Conservation (phyloP, 2,888 invertebrate genomes). For the Eugnorisma glareosa region DNA sequence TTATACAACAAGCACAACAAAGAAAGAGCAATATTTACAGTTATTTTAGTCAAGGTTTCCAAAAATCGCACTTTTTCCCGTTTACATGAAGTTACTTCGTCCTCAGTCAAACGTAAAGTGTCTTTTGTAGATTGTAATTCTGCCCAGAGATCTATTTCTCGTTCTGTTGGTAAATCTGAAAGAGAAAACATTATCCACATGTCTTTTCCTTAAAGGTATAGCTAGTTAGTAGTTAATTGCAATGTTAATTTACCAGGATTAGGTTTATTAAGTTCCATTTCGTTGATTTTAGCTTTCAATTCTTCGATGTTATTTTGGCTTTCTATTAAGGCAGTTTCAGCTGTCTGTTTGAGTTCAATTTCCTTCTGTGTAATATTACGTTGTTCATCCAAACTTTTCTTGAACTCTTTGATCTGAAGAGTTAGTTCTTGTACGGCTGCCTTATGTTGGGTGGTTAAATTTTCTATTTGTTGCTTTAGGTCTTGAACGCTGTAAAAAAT, state of each 20-base stretch:
- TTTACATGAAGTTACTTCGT: slow-evolving; percentile 83
- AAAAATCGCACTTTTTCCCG: slow-evolving; percentile 86
- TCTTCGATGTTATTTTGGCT: slow-evolving; percentile 76
- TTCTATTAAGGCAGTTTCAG: slow-evolving; percentile 74
- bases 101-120: slow-evolving; percentile 82
- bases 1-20: slow-evolving; percentile 5
- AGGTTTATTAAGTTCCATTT: slow-evolving; percentile 80
- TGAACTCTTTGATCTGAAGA: slow-evolving; percentile 78
- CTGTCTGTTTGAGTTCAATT: slow-evolving; percentile 72
- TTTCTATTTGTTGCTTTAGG: slow-evolving; percentile 82
- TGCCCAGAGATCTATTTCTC: slow-evolving; percentile 87
- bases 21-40: slow-evolving; percentile 75
- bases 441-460: slow-evolving; percentile 77
- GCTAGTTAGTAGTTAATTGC: background rate
- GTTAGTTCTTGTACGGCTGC: slow-evolving; percentile 76
- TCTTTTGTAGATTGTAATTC: slow-evolving; percentile 87
- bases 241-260: slow-evolving; percentile 78
- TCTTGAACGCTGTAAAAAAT: slow-evolving; percentile 74
- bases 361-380: slow-evolving; percentile 71
- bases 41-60: slow-evolving; percentile 85
- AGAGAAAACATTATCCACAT: slow-evolving; percentile 28
- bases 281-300: slow-evolving; percentile 78
- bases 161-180: slow-evolving; percentile 84
- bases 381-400: slow-evolving; percentile 76
- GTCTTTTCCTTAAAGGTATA: background rate